These are phyloP conservation scores for Ditula angustiorana DNA, from an alignment of 2,888 invertebrate genomes.

Conservation along the genomic window DNA sequence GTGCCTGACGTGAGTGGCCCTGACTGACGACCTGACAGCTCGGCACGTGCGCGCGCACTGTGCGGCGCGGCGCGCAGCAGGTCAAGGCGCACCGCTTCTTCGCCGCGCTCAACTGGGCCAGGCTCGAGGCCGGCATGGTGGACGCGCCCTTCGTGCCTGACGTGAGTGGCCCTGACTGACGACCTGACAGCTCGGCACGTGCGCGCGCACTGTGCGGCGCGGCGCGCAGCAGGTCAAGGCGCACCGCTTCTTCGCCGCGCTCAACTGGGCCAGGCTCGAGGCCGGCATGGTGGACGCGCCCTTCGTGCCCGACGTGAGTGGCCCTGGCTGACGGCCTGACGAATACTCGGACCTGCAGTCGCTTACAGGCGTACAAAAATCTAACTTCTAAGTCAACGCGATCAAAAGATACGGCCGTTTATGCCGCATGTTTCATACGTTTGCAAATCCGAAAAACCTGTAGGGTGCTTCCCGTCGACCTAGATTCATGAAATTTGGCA, in stretches of 20 bases:
- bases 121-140: slow-evolving; percentile 98
- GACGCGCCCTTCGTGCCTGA: slow-evolving; percentile 84
- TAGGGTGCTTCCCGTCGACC: too few relatives aligned
- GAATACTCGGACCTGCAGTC: too few relatives aligned
- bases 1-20: slow-evolving; percentile 77
- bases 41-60: slow-evolving; percentile 89
- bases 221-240: slow-evolving; percentile 92
- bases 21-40: too few relatives aligned
- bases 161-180: too few relatives aligned
- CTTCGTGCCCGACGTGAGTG: slow-evolving; percentile 76
- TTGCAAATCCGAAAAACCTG: too few relatives aligned
- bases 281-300: slow-evolving; percentile 95
- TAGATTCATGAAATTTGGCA: too few relatives aligned
- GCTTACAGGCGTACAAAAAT: too few relatives aligned
- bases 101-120: slow-evolving; percentile 96
- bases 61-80: slow-evolving; percentile 90
- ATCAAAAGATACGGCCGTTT: too few relatives aligned
- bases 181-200: too few relatives aligned
- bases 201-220: slow-evolving; percentile 87
- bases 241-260: slow-evolving; percentile 89
- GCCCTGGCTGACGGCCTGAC: too few relatives aligned
- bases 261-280: slow-evolving; percentile 98
- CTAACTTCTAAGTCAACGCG: too few relatives aligned
- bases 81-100: slow-evolving; percentile 91
- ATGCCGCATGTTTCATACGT: too few relatives aligned